Conservation (phyloP, 2,797 vertebrate species). For the Characodon lateralis region DNA sequence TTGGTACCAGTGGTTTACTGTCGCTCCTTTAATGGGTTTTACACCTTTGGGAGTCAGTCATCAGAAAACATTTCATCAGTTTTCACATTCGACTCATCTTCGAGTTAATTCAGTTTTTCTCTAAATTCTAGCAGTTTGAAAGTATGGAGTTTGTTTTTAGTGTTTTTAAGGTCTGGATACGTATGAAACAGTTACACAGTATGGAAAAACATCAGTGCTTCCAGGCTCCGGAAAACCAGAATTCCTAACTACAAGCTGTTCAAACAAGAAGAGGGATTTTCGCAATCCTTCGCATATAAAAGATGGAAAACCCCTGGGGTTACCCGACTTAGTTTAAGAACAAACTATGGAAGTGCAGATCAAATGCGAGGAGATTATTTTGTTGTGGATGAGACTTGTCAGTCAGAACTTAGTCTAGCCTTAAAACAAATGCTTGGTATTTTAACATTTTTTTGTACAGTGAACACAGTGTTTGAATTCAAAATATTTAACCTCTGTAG, state of each 20-base stretch:
- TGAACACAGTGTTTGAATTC: background rate
- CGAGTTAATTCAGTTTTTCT: background rate
- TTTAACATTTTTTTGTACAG: background rate
- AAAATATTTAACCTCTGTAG: background rate
- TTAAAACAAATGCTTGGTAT: background rate
- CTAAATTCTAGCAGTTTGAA: background rate
- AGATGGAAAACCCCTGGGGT: no score
- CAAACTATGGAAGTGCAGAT: background rate
- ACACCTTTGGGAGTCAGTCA: background rate
- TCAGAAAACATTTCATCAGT: background rate
- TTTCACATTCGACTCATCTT: background rate
- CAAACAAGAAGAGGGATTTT: no score
- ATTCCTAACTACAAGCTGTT: background rate
- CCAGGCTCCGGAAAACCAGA: background rate
- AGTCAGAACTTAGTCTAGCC: background rate
- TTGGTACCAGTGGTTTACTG: background rate
- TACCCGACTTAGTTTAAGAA: background rate
- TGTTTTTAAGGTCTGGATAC: background rate
- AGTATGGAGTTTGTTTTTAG: background rate
- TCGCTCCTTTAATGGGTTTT: background rate
- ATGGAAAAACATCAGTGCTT: background rate
- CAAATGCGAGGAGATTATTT: background rate
- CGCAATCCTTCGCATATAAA: no score
- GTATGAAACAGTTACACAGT: background rate
- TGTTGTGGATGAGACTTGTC: no score